Percentiles rank a stretch among this genome's conserved stretches.
phyloP scores from a whole-genome alignment of 2,888 invertebrate genomes.

The Sesia bembeciformis region DNA sequence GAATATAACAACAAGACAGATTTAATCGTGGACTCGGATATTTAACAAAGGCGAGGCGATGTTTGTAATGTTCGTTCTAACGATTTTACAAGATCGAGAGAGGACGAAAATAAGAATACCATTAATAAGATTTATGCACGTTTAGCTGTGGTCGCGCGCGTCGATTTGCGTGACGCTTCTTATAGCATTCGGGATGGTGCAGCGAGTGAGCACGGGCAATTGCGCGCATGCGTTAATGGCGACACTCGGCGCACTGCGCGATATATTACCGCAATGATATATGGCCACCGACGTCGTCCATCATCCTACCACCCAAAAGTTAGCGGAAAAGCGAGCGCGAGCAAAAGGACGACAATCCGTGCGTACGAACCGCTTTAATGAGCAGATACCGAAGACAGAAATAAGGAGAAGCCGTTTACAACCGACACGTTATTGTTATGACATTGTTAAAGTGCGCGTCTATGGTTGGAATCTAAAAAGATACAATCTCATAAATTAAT shows the following conservation, averaged over 20 bases:
- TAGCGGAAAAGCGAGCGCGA: conserved; percentile 58
- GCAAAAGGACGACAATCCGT: conserved; percentile 48
- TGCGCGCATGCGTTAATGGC: conserved; percentile 70
- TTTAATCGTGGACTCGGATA: conserved; percentile 12
- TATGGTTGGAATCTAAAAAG: conserved; percentile 7
- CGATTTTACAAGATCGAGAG: conserved; percentile 54
- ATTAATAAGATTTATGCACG: conserved; percentile 68
- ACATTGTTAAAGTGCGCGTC: conserved; percentile 59
- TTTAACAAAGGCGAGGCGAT: conserved; percentile 34
- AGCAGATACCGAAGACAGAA: conserved; percentile 70
- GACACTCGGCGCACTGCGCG: conserved; percentile 67
- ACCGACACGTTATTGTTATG: conserved; percentile 52
- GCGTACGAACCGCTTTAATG: conserved; percentile 60
- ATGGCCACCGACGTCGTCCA: conserved; percentile 64
- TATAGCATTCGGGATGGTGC: conserved; percentile 46
- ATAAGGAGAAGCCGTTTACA: conserved; percentile 63
- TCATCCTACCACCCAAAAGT: conserved; percentile 74
- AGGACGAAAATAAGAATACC: conserved; percentile 63
- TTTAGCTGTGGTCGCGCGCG: conserved; percentile 58
- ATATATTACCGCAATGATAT: conserved; percentile 72
- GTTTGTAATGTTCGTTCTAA: conserved; percentile 34
- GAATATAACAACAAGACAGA: conserved; percentile 1
- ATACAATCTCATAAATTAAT: no score
- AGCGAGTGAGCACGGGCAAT: conserved; percentile 44
- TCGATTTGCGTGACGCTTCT: conserved; percentile 63